Evolutionary conservation across 2,888 invertebrate species (phyloP), one percentile per base, ranked within the genome.

Genomic region (Drosophila mettleri): DNA sequence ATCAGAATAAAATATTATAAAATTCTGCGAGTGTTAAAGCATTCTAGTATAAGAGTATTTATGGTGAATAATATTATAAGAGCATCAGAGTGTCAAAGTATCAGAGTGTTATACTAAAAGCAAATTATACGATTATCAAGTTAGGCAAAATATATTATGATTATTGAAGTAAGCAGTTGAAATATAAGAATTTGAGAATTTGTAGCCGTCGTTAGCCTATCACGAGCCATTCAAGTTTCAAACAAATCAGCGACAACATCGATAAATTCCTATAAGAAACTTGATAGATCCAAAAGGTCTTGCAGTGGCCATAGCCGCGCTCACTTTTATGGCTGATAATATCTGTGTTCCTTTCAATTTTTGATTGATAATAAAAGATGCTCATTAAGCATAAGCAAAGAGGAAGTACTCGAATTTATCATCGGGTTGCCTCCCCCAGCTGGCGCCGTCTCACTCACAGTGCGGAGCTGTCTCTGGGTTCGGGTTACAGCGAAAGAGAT

Each of bases 401-500:
- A 16, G 6, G 43, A 27, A 10, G 43, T 27, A 27, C 43, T 27
- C 43, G 43, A 45, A 10, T 27, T 45, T n/a, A 45, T 27, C 24
- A n/a, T 45, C 27, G 24, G 24, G 16, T 10, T 27, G 5, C 5
- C 43, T 10, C 16, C 16, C 43, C 24, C 24, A 18, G 8, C 18
- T 20, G 10, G 14, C 27, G 10, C 3, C 29, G 14, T 18, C 18
- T 39, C 22, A 8, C 16, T 38, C 14, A n/a, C 16, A 7, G 16
- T 12, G 20, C 58, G 55, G 16, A 14, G 46, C 39, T 48, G 38
- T 36, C 54, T 49, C 20, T 33, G 34, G 24, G n/a, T 46, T 60
- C 52, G 31, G 29, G 60, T 70, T 58, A 18, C 62, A 36, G 38
- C 53, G 10, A 10, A 45, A 52, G 49, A 39, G 55, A 67, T 48